Conservation (phyloP, 2,113 vertebrate genomes). For the Gnathonemus longibarbis region DNA sequence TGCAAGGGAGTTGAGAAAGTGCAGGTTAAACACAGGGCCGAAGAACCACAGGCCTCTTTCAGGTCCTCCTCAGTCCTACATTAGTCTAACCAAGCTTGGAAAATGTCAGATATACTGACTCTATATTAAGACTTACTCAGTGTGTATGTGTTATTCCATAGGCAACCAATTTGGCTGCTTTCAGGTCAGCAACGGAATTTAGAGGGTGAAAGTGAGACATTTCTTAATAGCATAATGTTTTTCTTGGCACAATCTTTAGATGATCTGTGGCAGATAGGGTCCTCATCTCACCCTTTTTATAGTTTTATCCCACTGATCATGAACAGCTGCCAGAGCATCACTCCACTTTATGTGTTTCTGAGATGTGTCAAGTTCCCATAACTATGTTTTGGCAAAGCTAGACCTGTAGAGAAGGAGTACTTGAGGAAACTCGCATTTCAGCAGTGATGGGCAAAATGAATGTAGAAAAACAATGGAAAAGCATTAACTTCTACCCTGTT, state of each 20-base stretch:
- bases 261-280: background rate
- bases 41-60: background rate
- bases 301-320: background rate
- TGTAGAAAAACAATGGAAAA: slow-evolving; percentile 10
- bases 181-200: background rate
- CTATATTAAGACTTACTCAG: background rate
- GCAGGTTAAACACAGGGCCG: slow-evolving; percentile 15
- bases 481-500: slow-evolving; percentile 5
- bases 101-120: background rate
- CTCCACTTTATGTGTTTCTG: background rate
- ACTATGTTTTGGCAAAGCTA: background rate
- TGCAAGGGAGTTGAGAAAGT: slow-evolving; percentile 11
- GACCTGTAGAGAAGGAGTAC: background rate
- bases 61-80: background rate
- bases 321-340: background rate
- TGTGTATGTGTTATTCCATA: background rate
- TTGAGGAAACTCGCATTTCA: background rate
- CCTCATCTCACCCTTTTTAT: background rate
- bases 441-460: background rate
- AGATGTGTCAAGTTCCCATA: background rate
- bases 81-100: background rate
- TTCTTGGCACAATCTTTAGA: background rate
- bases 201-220: background rate
- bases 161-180: background rate
- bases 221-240: background rate